Percentiles rank a stretch among this genome's conserved stretches.
These are phyloP conservation scores for Rhagophthalmus giganteus DNA, from an alignment of 2,888 invertebrate species.

Conservation along the genomic window DNA sequence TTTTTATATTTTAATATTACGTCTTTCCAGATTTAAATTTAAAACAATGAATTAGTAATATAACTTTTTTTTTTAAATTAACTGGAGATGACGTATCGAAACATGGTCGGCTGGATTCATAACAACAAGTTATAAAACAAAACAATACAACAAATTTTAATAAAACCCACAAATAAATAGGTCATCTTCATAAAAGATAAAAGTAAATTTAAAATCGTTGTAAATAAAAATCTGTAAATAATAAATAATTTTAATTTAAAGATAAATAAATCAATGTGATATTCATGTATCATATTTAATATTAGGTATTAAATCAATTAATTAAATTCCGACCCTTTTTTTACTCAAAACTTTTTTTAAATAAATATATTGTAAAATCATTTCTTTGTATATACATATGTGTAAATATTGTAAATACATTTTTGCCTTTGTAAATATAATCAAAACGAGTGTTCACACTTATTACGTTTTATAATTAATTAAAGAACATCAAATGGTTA, in stretches of 20 bases:
- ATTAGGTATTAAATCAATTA: slow-evolving; percentile 24
- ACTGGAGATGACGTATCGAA: too few relatives aligned
- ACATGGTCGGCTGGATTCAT: too few relatives aligned
- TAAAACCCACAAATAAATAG: too few relatives aligned
- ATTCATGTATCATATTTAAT: slow-evolving; percentile 26
- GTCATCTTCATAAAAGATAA: not conserved
- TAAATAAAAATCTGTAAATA: slow-evolving; percentile 31
- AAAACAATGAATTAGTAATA: too few relatives aligned
- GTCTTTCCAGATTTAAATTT: too few relatives aligned
- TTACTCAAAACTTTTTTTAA: slow-evolving; percentile 23
- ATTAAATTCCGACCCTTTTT: slow-evolving; percentile 6
- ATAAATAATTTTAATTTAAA: slow-evolving; percentile 17
- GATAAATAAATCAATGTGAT: slow-evolving; percentile 31
- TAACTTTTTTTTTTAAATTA: too few relatives aligned
- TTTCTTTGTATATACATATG: slow-evolving; percentile 41
- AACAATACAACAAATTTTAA: too few relatives aligned
- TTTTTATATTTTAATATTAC: too few relatives aligned
- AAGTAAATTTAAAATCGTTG: slow-evolving; percentile 2
- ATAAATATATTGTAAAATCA: slow-evolving; percentile 33
- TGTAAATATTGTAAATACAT: slow-evolving; percentile 45
- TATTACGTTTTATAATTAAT: slow-evolving; percentile 45
- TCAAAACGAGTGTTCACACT: slow-evolving; percentile 44
- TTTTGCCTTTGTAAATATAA: slow-evolving; percentile 47
- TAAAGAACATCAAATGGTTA: slow-evolving; percentile 44
- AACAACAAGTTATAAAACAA: too few relatives aligned